Evolutionary conservation across 1,140 invertebrate genomes (phyloP).

Genomic region (Pogonognathellus flavescens): DNA sequence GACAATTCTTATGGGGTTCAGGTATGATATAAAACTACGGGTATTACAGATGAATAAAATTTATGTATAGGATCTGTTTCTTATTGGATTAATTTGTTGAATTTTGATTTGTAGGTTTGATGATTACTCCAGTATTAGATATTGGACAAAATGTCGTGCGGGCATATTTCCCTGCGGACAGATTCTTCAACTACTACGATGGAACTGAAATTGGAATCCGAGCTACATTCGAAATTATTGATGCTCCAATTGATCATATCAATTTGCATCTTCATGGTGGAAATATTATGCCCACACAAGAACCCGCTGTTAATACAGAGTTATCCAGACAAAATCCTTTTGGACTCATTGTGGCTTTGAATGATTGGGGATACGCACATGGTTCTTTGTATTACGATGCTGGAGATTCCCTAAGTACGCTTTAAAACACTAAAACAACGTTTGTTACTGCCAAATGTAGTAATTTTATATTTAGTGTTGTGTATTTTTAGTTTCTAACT

Average conservation of each 20-base stretch:
- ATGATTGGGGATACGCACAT: slow-evolving; percentile 66
- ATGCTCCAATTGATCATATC: slow-evolving; percentile 76
- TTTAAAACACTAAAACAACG: too few species aligned
- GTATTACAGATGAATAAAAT: not conserved
- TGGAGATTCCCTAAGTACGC: slow-evolving; percentile 70
- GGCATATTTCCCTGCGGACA: slow-evolving; percentile 70
- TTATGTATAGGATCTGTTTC: too few species aligned
- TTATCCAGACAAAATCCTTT: slow-evolving; percentile 68
- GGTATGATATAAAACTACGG: slow-evolving; percentile 13
- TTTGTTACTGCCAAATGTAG: too few species aligned
- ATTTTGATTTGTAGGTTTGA: slow-evolving; percentile 59
- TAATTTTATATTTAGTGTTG: too few species aligned
- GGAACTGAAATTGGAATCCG: slow-evolving; percentile 70
- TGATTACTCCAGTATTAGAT: slow-evolving; percentile 67
- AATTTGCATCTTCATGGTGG: slow-evolving; percentile 78
- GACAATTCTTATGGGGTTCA: slow-evolving; percentile 69
- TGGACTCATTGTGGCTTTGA: slow-evolving; percentile 68
- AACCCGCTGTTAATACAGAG: slow-evolving; percentile 75
- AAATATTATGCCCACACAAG: slow-evolving; percentile 79
- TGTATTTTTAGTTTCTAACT: too few species aligned
- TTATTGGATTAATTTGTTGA: too few species aligned
- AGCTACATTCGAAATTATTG: slow-evolving; percentile 72
- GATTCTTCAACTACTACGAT: slow-evolving; percentile 71
- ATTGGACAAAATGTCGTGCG: slow-evolving; percentile 62
- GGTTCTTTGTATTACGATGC: slow-evolving; percentile 70